Evolutionary conservation across 2,888 invertebrate genomes (phyloP).

Genomic region (Pseudoips prasinana): DNA sequence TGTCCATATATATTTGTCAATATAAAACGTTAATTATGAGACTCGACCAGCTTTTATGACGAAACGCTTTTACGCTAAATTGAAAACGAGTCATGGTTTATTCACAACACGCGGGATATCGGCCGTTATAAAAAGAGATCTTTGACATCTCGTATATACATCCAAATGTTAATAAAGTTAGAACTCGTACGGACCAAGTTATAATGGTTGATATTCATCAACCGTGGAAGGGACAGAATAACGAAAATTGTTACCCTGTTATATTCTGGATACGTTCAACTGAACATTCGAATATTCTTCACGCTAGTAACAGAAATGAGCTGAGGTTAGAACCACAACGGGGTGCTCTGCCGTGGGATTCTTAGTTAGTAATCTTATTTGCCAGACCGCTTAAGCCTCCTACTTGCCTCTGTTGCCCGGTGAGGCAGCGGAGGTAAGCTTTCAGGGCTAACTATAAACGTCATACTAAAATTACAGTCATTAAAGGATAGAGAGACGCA

Average conservation of each 20-base stretch:
- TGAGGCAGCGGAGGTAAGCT: no score
- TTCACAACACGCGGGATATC: constrained; percentile 62
- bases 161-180: constrained; percentile 23
- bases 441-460: no score
- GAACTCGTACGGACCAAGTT: constrained; percentile 36
- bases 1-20: constrained; percentile 41
- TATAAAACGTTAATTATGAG: constrained; percentile 71
- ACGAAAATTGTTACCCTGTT: constrained; percentile 31
- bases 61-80: constrained; percentile 77
- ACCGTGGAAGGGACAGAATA: constrained; percentile 18
- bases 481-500: no score
- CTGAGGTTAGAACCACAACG: no score
- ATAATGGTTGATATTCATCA: constrained; percentile 40
- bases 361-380: no score
- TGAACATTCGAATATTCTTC: no score
- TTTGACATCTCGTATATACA: constrained; percentile 41
- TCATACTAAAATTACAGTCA: no score
- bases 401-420: no score
- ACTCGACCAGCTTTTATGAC: constrained; percentile 67
- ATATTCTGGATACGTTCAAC: no score
- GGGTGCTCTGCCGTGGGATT: no score
- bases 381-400: no score
- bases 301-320: no score
- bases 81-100: constrained; percentile 81
- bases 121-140: constrained; percentile 52